A percentile compares a stretch with the other conserved stretches of the same genome.
Evolutionary conservation across 2,113 vertebrate genomes (phyloP).

Genomic region (Ascaphus truei): DNA sequence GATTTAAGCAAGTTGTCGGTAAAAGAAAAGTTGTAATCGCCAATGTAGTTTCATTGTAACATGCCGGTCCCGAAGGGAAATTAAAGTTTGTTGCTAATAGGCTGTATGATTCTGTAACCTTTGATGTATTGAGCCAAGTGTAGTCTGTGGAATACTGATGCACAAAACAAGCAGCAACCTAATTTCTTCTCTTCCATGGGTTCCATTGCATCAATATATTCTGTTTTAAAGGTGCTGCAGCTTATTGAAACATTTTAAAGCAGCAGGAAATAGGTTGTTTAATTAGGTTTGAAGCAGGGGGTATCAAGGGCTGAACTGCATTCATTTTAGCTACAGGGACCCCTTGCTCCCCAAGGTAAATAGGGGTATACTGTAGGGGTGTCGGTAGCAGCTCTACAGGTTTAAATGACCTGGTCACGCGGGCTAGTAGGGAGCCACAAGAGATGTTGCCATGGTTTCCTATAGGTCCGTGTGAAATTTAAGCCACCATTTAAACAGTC

Average conservation of each 20-base stretch:
- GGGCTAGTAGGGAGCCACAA: no score
- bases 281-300: no score
- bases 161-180: conserved; percentile 43
- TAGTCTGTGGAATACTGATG: conserved; percentile 60
- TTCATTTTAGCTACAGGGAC: no score
- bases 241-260: neutral
- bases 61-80: conserved; percentile 68
- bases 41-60: conserved; percentile 67
- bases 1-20: conserved; percentile 66
- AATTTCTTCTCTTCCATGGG: conserved; percentile 45
- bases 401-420: no score
- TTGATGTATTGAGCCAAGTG: conserved; percentile 62
- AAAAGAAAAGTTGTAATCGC: conserved; percentile 71
- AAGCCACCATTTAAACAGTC: no score
- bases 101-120: conserved; percentile 69
- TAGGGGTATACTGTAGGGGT: no score
- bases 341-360: no score
- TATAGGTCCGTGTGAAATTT: no score
- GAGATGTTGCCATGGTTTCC: no score
- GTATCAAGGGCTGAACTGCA: no score
- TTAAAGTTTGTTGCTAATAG: conserved; percentile 73
- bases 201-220: conserved; percentile 18
- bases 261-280: no score
- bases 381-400: no score
- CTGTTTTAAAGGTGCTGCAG: neutral